Conservation (phyloP, 2,113 vertebrate species). For the Microcebus ravelobensis region DNA sequence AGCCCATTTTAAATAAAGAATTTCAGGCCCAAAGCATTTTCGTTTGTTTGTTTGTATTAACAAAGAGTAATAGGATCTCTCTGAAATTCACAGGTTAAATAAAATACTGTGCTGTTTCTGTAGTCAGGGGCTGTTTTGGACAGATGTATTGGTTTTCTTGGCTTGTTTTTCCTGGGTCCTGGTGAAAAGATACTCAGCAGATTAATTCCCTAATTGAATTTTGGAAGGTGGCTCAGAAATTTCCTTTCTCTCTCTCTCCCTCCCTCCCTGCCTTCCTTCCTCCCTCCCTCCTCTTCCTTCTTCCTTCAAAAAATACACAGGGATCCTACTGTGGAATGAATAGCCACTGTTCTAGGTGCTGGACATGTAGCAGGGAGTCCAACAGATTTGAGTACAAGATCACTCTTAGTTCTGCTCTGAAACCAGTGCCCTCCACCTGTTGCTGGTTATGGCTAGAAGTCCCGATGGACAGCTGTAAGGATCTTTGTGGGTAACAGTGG, state of each 20-base stretch:
- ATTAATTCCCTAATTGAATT: not conserved
- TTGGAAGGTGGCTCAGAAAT: not conserved
- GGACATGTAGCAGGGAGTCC: not conserved
- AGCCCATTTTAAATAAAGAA: not conserved
- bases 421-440: not conserved
- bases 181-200: not conserved
- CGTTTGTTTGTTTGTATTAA: not conserved
- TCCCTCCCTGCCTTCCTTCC: not conserved
- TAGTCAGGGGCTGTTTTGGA: not conserved
- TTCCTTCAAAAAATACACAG: not conserved
- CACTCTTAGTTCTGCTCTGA: not conserved
- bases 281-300: not conserved
- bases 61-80: not conserved
- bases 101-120: not conserved
- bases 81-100: not conserved
- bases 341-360: not conserved
- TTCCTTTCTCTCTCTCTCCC: not conserved
- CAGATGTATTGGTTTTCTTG: not conserved
- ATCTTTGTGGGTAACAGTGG: fast-evolving
- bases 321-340: not conserved
- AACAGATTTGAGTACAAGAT: not conserved
- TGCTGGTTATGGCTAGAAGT: not conserved
- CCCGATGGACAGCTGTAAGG: not conserved
- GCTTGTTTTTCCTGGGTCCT: not conserved
- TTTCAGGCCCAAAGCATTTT: not conserved